Conservation (phyloP, 2,888 invertebrate species). For the Sepioteuthis lessoniana region DNA sequence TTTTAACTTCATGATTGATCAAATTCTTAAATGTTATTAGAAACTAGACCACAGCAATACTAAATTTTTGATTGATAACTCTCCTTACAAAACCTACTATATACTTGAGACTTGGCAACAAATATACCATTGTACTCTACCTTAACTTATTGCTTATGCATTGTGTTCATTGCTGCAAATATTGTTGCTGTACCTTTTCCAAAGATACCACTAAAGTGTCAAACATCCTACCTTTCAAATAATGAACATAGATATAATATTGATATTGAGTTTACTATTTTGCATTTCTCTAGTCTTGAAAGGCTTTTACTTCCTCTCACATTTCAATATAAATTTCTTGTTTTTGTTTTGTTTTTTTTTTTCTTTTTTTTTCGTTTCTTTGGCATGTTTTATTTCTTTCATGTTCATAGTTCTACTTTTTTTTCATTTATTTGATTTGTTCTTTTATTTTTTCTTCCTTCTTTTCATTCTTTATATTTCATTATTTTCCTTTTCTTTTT, state of each 20-base stretch:
- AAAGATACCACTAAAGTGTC: background rate
- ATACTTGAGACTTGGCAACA: too few species aligned
- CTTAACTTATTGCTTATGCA: background rate
- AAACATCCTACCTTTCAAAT: background rate
- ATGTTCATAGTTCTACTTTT: background rate
- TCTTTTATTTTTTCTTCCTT: too few species aligned
- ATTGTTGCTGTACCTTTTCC: background rate
- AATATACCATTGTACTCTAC: background rate
- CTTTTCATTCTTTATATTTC: too few species aligned
- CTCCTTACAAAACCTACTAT: too few species aligned
- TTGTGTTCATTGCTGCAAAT: background rate
- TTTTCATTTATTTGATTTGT: too few species aligned
- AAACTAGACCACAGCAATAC: too few species aligned
- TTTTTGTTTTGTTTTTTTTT: background rate
- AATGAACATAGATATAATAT: background rate
- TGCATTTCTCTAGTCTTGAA: background rate
- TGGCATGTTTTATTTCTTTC: background rate
- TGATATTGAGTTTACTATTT: background rate
- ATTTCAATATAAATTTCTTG: background rate
- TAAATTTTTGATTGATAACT: too few species aligned
- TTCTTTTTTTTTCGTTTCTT: background rate
- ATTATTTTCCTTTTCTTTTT: too few species aligned
- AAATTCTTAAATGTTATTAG: too few species aligned
- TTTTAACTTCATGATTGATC: too few species aligned
- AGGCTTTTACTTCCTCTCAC: background rate